A percentile compares a stretch with the other conserved stretches of the same genome.
phyloP scores from a whole-genome alignment of 2,797 vertebrate species.

The Falco biarmicus region DNA sequence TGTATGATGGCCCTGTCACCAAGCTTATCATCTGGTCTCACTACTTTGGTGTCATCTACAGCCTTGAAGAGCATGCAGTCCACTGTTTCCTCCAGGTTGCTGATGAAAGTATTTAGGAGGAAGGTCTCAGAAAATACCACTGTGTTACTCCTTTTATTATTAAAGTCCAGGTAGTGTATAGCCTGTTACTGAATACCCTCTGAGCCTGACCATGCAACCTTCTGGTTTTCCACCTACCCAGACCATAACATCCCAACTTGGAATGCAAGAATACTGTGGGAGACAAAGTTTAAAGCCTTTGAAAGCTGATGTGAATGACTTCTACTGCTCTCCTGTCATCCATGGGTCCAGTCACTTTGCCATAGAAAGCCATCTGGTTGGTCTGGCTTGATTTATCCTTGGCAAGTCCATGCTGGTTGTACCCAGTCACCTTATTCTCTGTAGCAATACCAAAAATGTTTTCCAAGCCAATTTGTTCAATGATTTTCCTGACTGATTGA shows the following conservation, averaged over 20 bases:
- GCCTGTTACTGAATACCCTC: neutral
- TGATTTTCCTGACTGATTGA: neutral
- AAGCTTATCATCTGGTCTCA: neutral
- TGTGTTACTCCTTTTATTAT: neutral
- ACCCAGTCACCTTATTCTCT: neutral
- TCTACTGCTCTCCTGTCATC: too few relatives aligned
- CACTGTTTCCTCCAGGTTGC: neutral
- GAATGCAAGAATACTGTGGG: neutral
- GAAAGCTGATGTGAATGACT: fast-evolving
- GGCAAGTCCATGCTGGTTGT: neutral
- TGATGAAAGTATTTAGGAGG: neutral
- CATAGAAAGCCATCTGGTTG: too few relatives aligned
- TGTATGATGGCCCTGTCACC: neutral
- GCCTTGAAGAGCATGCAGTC: fast-evolving
- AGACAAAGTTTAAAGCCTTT: neutral
- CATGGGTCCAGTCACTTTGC: neutral
- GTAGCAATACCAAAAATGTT: neutral
- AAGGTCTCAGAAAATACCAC: neutral
- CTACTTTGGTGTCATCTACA: neutral
- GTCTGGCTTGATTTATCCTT: neutral
- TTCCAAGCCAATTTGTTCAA: neutral
- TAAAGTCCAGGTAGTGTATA: neutral
- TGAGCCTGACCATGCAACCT: fast-evolving
- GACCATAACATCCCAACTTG: neutral
- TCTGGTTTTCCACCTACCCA: neutral